These are phyloP conservation scores for Drosophila triauraria DNA, from an alignment of 1,140 invertebrate genomes.

Conservation along the genomic window DNA sequence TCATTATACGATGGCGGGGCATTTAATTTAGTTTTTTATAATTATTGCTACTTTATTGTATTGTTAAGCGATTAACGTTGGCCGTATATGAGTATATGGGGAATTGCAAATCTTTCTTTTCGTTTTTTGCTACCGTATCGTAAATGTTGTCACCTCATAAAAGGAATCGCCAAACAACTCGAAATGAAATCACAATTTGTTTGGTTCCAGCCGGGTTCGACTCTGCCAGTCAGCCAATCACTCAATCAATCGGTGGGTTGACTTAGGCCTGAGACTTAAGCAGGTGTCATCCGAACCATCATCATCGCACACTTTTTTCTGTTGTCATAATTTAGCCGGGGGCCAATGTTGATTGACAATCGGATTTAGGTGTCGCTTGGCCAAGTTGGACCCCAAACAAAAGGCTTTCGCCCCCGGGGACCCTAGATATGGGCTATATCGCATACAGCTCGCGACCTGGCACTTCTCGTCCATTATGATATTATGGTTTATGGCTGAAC, in stretches of 20 bases:
- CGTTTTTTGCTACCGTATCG: slow-evolving; percentile 51
- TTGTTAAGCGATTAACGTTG: slow-evolving; percentile 81
- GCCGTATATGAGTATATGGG: slow-evolving; percentile 53
- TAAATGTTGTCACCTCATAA: slow-evolving; percentile 67
- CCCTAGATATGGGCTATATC: slow-evolving; percentile 19
- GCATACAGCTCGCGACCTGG: slow-evolving; percentile 18
- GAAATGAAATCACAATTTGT: slow-evolving; percentile 42
- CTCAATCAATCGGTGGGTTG: slow-evolving; percentile 32
- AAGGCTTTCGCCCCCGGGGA: slow-evolving; percentile 22
- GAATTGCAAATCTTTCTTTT: slow-evolving; percentile 73
- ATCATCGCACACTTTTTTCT: slow-evolving; percentile 33
- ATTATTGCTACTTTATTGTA: slow-evolving; percentile 84
- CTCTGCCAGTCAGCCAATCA: slow-evolving; percentile 27
- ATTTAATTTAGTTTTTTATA: slow-evolving; percentile 84
- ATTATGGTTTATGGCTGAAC: slow-evolving; percentile 56
- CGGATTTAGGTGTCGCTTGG: slow-evolving; percentile 67
- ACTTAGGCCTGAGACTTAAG: slow-evolving; percentile 44
- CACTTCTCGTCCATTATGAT: slow-evolving; percentile 46
- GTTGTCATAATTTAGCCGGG: slow-evolving; percentile 23
- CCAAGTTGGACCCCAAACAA: slow-evolving; percentile 35
- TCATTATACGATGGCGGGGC: slow-evolving; percentile 54
- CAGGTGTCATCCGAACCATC: slow-evolving; percentile 45
- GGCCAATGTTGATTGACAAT: slow-evolving; percentile 74
- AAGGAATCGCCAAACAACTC: slow-evolving; percentile 55
- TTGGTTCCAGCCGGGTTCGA: background rate